Base-by-base conservation (phyloP, 2,113 vertebrate species). In the Takifugu flavidus region DNA sequence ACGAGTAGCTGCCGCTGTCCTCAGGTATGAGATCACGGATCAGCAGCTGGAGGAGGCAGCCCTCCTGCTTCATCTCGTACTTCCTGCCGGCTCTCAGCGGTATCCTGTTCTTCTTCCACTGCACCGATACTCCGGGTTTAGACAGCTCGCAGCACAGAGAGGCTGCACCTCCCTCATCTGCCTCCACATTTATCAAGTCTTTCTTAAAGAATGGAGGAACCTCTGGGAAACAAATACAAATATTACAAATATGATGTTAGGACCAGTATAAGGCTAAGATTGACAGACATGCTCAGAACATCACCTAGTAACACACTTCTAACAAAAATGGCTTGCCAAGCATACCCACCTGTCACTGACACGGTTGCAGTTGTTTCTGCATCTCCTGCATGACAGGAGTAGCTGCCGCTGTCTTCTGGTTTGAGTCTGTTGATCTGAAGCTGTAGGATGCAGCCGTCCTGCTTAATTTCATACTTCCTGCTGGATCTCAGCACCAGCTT, bases 281-380 rank as follows among this genome's bases (percentile, higher is more conserved):
- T 39, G 34, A 39, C 11, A 11, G 20, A 20, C 20, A 20, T 6
- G 11, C 11, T 39, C 29, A 39, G 7, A 39, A 11, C 34, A 11
- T 39, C 34, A 39, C 5, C 2, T 39, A 11, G 34, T 39, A 39
- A 39, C 44, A 15, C 13, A 44, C 8, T 45, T 45, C 44, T 45
- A 14, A 45, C 29, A 31, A 6, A 31, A 31, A 1, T 34, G 7
- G 34, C 20, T 20, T 20, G 11, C 8, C 34, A 39, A 39, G 34
- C 34, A 39, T 11, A 56, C 80, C 34, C 11, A 88, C 95, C 95
- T 88, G 81, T 93, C 61, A 96, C 93, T 25, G 67, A 42, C 28
- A 90, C 64, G 43, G 71, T 56, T 1, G 83, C 77, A 2, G 74
- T 84, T 39, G 77, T 85, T 54, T 84, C 83, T 53, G 75, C 65